A percentile compares a stretch with the other conserved stretches of the same genome.
phyloP scores from a whole-genome alignment of 1,140 invertebrate species.

The Psix sp. region DNA sequence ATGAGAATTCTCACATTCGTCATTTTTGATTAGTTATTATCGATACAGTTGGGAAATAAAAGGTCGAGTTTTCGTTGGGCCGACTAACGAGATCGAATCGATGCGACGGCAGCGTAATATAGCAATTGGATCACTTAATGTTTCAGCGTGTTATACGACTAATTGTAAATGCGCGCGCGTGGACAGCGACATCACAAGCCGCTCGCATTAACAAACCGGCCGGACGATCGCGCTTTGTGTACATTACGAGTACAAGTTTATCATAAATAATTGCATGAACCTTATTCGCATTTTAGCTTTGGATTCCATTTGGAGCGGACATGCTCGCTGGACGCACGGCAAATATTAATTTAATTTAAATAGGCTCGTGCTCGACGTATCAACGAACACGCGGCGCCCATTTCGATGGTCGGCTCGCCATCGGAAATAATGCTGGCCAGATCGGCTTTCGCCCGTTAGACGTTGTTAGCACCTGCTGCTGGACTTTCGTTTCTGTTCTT shows the following conservation, averaged over 20 bases:
- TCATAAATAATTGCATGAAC: constrained; percentile 70
- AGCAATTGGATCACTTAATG: constrained; percentile 55
- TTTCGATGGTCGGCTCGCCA: constrained; percentile 37
- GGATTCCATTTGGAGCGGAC: constrained; percentile 57
- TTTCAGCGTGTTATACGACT: constrained; percentile 39
- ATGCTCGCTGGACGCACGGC: constrained; percentile 48
- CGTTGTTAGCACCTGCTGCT: constrained; percentile 51
- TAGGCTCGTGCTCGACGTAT: constrained; percentile 52
- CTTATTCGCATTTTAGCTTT: constrained; percentile 68
- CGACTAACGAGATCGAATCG: constrained; percentile 42
- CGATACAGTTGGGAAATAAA: neutral
- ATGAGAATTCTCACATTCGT: too few species aligned
- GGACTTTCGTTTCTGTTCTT: constrained; percentile 25
- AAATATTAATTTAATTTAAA: constrained; percentile 76
- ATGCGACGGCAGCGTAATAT: constrained; percentile 30
- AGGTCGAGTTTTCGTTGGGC: constrained; percentile 27
- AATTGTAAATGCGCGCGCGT: constrained; percentile 63
- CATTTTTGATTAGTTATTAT: neutral
- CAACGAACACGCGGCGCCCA: constrained; percentile 38
- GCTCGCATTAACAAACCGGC: constrained; percentile 57
- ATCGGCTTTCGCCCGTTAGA: constrained; percentile 36
- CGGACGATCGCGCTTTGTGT: constrained; percentile 34
- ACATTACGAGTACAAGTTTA: constrained; percentile 65
- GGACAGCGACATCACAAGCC: constrained; percentile 34
- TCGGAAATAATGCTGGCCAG: constrained; percentile 43